phyloP scores from a whole-genome alignment of 2,888 invertebrate species.

The Lingula anatina region DNA sequence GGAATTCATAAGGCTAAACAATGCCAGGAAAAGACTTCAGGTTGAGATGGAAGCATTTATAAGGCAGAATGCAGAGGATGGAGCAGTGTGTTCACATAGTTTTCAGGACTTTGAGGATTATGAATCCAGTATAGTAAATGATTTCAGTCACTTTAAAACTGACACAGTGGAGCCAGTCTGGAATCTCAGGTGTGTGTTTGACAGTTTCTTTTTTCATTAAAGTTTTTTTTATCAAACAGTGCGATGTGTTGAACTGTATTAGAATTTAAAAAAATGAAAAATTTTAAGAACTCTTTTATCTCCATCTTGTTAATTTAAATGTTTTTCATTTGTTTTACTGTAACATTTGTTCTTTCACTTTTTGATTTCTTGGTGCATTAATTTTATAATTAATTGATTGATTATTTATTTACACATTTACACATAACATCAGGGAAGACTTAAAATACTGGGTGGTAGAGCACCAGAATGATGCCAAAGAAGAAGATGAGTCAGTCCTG shows the following conservation, averaged over 20 bases:
- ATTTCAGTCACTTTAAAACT: slow-evolving; percentile 37
- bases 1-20: slow-evolving; percentile 38
- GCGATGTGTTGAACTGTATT: too few species aligned
- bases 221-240: too few species aligned
- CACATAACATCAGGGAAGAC: slow-evolving; percentile 45
- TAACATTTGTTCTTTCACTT: too few species aligned
- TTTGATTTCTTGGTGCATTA: too few species aligned
- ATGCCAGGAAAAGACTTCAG: slow-evolving; percentile 29
- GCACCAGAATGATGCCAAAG: slow-evolving; percentile 27
- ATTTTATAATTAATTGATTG: too few species aligned
- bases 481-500: slow-evolving; percentile 28
- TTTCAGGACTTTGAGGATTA: slow-evolving; percentile 38
- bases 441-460: slow-evolving; percentile 42
- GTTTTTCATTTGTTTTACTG: too few species aligned
- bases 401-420: too few species aligned
- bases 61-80: slow-evolving; percentile 17
- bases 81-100: slow-evolving; percentile 19
- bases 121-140: slow-evolving; percentile 22
- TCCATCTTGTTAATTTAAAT: too few species aligned
- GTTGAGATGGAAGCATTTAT: slow-evolving; percentile 26
- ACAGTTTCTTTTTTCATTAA: too few species aligned
- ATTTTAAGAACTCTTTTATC: too few species aligned
- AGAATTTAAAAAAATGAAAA: too few species aligned
- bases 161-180: slow-evolving; percentile 40
- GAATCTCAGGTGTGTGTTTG: slow-evolving; percentile 40